Conservation (phyloP, 2,888 invertebrate species). For the Chalcosyrphus nemorum region DNA sequence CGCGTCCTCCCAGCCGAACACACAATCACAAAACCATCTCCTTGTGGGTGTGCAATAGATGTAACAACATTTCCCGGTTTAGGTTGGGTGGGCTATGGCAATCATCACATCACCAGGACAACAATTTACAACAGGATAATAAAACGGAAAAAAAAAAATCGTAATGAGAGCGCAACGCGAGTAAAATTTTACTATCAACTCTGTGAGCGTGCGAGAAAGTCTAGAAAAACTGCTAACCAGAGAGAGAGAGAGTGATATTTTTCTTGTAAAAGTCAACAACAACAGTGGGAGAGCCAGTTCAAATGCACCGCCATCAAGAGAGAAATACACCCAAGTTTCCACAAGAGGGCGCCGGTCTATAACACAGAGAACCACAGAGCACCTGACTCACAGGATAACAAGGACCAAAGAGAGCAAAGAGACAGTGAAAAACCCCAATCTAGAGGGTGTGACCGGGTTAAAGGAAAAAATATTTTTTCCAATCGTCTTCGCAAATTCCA, state of each 20-base stretch:
- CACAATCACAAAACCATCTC: constrained; percentile 30
- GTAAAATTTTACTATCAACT: constrained; percentile 65
- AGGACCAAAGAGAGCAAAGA: constrained; percentile 56
- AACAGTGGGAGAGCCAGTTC: constrained; percentile 49
- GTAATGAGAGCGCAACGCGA: constrained; percentile 49
- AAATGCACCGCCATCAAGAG: constrained; percentile 17
- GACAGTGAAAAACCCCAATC: constrained; percentile 74
- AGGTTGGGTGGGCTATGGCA: constrained; percentile 42
- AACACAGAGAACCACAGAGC: constrained; percentile 33
- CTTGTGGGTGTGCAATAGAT: constrained; percentile 31
- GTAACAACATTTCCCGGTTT: constrained; percentile 60
- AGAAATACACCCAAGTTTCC: constrained; percentile 18
- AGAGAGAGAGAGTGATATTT: not conserved
- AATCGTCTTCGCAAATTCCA: constrained; percentile 70
- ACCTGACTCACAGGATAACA: constrained; percentile 34
- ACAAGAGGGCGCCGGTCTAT: constrained; percentile 29
- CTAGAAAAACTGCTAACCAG: not conserved
- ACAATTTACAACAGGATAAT: constrained; percentile 67
- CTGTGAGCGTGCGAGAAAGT: constrained; percentile 7
- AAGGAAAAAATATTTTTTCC: constrained; percentile 77
- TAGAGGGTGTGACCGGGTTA: constrained; percentile 82
- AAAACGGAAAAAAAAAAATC: constrained; percentile 17
- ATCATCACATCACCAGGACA: constrained; percentile 64
- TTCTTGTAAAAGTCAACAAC: constrained; percentile 61
- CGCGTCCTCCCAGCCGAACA: not conserved